These are phyloP conservation scores for Aphis craccivora DNA, from an alignment of 1,140 invertebrate genomes.

Conservation along the genomic window DNA sequence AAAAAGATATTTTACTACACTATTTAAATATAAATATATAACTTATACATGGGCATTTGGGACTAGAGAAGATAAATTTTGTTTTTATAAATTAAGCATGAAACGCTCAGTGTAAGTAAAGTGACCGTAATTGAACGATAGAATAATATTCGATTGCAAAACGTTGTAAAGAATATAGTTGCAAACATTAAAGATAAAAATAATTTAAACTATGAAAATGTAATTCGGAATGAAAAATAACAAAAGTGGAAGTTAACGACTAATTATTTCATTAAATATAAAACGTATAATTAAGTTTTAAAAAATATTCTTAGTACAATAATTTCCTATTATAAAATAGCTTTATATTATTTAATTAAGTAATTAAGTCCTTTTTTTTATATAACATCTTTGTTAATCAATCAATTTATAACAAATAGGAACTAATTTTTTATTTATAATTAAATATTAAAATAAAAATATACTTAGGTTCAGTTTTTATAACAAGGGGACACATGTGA, in stretches of 20 bases:
- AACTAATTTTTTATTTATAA: neutral
- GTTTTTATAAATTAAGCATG: neutral
- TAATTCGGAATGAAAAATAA: neutral
- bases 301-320: neutral
- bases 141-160: neutral
- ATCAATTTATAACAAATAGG: neutral
- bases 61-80: neutral
- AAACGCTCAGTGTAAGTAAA: neutral
- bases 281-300: neutral
- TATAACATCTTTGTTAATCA: neutral
- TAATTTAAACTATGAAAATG: too few species aligned
- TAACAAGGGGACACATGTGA: neutral
- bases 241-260: neutral
- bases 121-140: neutral
- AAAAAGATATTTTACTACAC: neutral
- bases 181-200: neutral
- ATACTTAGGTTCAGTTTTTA: neutral
- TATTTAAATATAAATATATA: neutral
- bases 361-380: neutral
- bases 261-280: neutral
- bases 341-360: neutral
- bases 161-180: neutral
- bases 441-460: neutral
- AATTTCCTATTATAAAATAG: neutral
- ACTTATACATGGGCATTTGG: neutral